Conservation (phyloP, 2,797 vertebrate species). For the Podarcis lilfordi region DNA sequence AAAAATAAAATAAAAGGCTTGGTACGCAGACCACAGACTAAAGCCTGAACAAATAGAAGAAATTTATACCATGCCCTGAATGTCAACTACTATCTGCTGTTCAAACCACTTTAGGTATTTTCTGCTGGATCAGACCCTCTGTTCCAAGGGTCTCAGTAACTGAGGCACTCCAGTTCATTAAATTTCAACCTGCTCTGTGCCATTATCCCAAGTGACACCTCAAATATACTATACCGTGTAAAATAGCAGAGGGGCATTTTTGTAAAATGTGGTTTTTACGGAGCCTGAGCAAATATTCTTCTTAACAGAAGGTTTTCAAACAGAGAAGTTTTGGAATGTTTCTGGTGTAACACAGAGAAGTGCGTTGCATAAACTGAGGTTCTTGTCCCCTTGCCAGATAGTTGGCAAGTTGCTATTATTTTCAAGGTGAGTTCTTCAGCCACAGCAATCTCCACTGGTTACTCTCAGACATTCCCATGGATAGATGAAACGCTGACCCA, state of each 20-base stretch:
- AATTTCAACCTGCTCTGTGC: background rate
- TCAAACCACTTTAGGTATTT: background rate
- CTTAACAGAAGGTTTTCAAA: background rate
- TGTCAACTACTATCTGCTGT: background rate
- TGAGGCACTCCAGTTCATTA: background rate
- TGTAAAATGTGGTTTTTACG: background rate
- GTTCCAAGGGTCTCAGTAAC: background rate
- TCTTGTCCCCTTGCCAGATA: background rate
- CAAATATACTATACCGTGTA: background rate
- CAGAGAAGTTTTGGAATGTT: background rate
- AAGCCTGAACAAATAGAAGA: slow-evolving; percentile 16
- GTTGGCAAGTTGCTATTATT: background rate
- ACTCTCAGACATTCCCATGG: background rate
- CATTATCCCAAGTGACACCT: background rate
- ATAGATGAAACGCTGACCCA: background rate
- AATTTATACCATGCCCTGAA: background rate
- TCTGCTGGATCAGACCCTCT: slow-evolving; percentile 6
- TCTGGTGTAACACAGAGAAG: background rate
- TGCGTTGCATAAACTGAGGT: background rate
- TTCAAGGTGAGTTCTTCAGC: background rate
- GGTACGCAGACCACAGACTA: background rate
- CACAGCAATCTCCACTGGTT: background rate
- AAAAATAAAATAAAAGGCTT: slow-evolving; percentile 11
- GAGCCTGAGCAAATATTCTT: background rate
- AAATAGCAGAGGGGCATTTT: background rate